These are phyloP conservation scores for Drosophila kokeensis DNA, from an alignment of 2,888 invertebrate genomes.

Conservation along the genomic window DNA sequence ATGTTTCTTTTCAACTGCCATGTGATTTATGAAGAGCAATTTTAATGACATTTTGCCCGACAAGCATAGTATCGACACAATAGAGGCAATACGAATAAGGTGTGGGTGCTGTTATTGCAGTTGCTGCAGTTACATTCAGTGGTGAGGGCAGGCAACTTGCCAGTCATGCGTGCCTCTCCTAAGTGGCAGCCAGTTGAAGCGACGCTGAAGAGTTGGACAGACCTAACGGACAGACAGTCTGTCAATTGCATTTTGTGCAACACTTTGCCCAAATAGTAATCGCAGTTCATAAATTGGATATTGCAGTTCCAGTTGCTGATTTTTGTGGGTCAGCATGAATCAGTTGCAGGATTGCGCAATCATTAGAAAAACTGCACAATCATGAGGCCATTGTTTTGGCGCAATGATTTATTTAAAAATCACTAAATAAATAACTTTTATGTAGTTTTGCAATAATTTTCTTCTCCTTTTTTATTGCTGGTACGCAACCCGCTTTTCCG, in stretches of 20 bases:
- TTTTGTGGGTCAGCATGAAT: constrained; percentile 71
- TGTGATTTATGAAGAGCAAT: constrained; percentile 84
- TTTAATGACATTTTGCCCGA: constrained; percentile 83
- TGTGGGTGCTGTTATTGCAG: constrained; percentile 46
- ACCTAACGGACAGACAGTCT: constrained; percentile 32
- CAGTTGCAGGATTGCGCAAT: constrained; percentile 64
- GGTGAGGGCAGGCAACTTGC: constrained; percentile 40
- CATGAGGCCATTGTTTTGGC: constrained; percentile 41
- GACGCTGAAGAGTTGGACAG: constrained; percentile 49
- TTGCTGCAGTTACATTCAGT: constrained; percentile 16
- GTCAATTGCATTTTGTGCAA: constrained; percentile 38
- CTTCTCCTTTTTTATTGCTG: background rate
- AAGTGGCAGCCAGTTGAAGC: constrained; percentile 45
- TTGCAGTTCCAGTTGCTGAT: constrained; percentile 26
- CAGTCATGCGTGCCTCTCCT: constrained; percentile 61
- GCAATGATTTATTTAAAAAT: constrained; percentile 29
- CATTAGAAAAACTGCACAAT: constrained; percentile 57
- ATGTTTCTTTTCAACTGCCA: constrained; percentile 70
- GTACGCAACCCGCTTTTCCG: constrained; percentile 11
- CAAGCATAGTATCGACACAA: constrained; percentile 70
- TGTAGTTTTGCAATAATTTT: constrained; percentile 53
- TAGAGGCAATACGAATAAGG: constrained; percentile 13
- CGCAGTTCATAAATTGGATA: constrained; percentile 58
- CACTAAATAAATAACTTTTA: constrained; percentile 69
- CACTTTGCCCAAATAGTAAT: constrained; percentile 64